phyloP scores from a whole-genome alignment of 2,113 vertebrate genomes.

The Cyanoderma ruficeps region DNA sequence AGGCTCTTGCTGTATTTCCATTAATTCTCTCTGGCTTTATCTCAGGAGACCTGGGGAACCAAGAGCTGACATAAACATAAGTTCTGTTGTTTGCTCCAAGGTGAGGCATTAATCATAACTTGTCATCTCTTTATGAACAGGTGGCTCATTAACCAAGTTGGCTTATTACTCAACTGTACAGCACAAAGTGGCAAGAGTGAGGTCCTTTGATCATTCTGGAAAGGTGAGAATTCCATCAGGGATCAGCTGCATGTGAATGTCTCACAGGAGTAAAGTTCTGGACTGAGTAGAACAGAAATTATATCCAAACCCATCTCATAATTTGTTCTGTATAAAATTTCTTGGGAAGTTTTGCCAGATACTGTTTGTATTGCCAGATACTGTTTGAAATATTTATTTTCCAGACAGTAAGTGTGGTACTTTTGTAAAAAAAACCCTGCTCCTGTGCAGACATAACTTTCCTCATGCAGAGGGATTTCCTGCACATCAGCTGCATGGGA shows the following conservation, averaged over 20 bases:
- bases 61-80: neutral
- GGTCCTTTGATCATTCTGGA: constrained; percentile 91
- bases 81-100: neutral
- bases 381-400: neutral
- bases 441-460: neutral
- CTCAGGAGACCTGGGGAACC: neutral
- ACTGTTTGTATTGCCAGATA: neutral
- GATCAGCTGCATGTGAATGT: neutral
- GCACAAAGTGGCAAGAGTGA: constrained; percentile 96
- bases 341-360: neutral
- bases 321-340: neutral
- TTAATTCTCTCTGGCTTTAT: neutral
- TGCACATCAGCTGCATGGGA: neutral
- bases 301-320: neutral
- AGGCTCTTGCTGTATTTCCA: neutral
- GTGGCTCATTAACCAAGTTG: constrained; percentile 94
- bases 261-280: neutral
- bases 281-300: neutral
- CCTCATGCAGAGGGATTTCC: neutral
- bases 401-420: neutral
- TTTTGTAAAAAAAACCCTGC: rapidly evolving
- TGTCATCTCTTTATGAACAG: constrained; percentile 69
- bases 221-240: constrained; percentile 76
- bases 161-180: constrained; percentile 98
- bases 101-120: neutral